Conservation (phyloP, 2,797 vertebrate species). For the Taenioides sp. region DNA sequence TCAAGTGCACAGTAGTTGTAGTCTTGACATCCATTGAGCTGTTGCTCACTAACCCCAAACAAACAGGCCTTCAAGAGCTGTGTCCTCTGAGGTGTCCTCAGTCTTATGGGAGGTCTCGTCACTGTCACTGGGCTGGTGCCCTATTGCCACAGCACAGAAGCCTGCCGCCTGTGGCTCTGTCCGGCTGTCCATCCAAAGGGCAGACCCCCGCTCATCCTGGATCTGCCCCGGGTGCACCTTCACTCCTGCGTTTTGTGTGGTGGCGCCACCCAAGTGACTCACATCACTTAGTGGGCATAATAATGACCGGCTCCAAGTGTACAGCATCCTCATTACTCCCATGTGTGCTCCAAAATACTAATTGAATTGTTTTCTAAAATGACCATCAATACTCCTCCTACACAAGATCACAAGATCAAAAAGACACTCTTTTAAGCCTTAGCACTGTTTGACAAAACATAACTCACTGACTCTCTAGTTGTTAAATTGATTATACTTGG, state of each 20-base stretch:
- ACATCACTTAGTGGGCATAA: slow-evolving; percentile 63
- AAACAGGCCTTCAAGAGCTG: slow-evolving; percentile 81
- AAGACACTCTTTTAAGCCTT: too few species aligned
- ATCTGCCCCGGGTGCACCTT: slow-evolving; percentile 54
- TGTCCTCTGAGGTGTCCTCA: slow-evolving; percentile 77
- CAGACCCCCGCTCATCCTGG: slow-evolving; percentile 26
- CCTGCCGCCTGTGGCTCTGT: neutral
- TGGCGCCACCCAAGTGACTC: slow-evolving; percentile 70
- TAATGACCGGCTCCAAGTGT: slow-evolving; percentile 67
- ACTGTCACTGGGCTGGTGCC: slow-evolving; percentile 76
- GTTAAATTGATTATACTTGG: too few species aligned
- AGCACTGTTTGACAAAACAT: too few species aligned
- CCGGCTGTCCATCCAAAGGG: slow-evolving; percentile 51
- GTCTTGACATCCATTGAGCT: slow-evolving; percentile 39
- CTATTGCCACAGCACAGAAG: slow-evolving; percentile 55
- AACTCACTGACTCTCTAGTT: too few species aligned
- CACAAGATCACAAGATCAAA: neutral
- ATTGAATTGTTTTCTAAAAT: slow-evolving; percentile 61
- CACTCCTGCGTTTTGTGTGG: slow-evolving; percentile 39
- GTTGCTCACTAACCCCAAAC: slow-evolving; percentile 50
- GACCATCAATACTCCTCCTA: slow-evolving; percentile 14
- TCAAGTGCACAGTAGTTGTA: neutral
- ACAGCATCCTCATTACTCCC: slow-evolving; percentile 67
- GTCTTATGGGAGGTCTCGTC: slow-evolving; percentile 79
- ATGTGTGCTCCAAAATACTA: slow-evolving; percentile 68